A percentile compares a stretch with the other conserved stretches of the same genome.
These are phyloP conservation scores for Buphagus erythrorhynchus DNA, from an alignment of 2,797 vertebrate species.

Conservation along the genomic window DNA sequence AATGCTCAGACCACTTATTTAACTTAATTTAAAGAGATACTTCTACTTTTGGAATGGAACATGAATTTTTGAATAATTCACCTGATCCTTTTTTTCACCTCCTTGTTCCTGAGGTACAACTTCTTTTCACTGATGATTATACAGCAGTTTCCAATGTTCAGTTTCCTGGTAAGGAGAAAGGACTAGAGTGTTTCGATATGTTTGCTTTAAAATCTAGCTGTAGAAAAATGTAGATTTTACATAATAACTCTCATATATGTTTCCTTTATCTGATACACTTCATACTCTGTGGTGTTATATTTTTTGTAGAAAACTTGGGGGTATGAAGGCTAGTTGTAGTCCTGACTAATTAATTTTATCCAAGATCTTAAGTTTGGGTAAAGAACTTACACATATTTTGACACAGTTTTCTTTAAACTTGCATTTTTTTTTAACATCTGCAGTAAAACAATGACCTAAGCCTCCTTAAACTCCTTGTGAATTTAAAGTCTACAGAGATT, in stretches of 20 bases:
- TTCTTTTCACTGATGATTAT: neutral
- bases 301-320: neutral
- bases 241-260: neutral
- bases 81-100: neutral
- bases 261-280: rapidly evolving
- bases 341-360: neutral
- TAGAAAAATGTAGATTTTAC: neutral
- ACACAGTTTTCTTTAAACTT: neutral
- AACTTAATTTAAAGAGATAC: neutral
- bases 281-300: neutral
- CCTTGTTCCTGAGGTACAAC: neutral
- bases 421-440: neutral
- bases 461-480: neutral
- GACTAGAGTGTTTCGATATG: neutral
- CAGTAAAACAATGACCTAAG: neutral
- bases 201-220: neutral
- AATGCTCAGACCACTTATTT: neutral
- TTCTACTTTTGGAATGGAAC: neutral
- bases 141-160: neutral
- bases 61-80: neutral
- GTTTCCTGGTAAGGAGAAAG: neutral
- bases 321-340: neutral
- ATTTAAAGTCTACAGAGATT: neutral
- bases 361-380: neutral
- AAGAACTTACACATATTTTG: neutral